Evolutionary conservation across 2,888 invertebrate species (phyloP).

Genomic region (Macaria notata): DNA sequence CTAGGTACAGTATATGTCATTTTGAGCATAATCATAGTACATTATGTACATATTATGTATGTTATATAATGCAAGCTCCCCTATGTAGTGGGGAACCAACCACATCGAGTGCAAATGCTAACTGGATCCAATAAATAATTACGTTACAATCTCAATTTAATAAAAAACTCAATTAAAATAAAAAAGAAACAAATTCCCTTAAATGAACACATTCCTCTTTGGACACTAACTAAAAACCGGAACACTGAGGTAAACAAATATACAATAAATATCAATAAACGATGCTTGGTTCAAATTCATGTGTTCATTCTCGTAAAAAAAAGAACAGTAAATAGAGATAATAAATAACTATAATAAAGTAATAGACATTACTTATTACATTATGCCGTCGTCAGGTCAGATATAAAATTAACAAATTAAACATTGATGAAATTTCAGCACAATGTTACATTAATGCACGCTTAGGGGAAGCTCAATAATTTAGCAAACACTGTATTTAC

Average conservation of each 20-base stretch:
- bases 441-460: too few relatives aligned
- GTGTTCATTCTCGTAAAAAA: conserved; percentile 38
- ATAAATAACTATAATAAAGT: conserved; percentile 18
- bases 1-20: conserved; percentile 52
- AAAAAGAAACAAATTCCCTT: conserved; percentile 51
- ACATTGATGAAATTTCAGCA: too few relatives aligned
- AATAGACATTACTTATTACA: conserved; percentile 6
- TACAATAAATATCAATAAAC: conserved; percentile 51
- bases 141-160: conserved; percentile 65
- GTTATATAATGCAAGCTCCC: conserved; percentile 40
- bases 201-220: conserved; percentile 80
- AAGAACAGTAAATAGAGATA: conserved; percentile 18
- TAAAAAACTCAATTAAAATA: conserved; percentile 53
- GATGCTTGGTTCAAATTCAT: conserved; percentile 39
- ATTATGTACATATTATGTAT: conserved; percentile 26
- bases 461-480: too few relatives aligned
- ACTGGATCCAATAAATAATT: conserved; percentile 76
- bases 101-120: conserved; percentile 69
- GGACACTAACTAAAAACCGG: conserved; percentile 59
- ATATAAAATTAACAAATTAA: too few relatives aligned
- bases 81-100: conserved; percentile 38
- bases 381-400: conserved; percentile 9
- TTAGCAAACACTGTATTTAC: too few relatives aligned
- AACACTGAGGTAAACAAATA: conserved; percentile 46
- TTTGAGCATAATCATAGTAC: conserved; percentile 63